phyloP scores from a whole-genome alignment of 2,888 invertebrate genomes.

The Drosophila tanythrix region DNA sequence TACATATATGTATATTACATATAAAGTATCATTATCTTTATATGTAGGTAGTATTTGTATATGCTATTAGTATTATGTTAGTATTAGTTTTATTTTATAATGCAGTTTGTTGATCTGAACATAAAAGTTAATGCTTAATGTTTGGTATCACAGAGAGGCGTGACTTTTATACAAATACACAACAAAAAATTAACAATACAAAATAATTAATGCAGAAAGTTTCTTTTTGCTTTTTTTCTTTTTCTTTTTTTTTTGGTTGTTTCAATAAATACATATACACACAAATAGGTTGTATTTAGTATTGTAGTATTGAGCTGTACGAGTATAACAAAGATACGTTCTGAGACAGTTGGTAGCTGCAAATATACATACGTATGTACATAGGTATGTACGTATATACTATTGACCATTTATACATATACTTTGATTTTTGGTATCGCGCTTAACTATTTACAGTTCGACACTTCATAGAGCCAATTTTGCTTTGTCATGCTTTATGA shows the following conservation, averaged over 20 bases:
- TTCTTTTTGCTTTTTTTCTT: slow-evolving; percentile 18
- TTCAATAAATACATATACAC: slow-evolving; percentile 45
- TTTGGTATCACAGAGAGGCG: slow-evolving; percentile 84
- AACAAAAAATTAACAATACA: slow-evolving; percentile 55
- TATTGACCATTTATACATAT: not conserved
- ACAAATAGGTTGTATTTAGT: slow-evolving; percentile 29
- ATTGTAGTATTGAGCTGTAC: slow-evolving; percentile 57
- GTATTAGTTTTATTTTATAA: slow-evolving; percentile 42
- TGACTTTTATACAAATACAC: slow-evolving; percentile 79
- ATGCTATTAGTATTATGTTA: slow-evolving; percentile 30
- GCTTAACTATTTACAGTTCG: slow-evolving; percentile 40
- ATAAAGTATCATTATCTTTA: slow-evolving; percentile 35
- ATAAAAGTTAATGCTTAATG: slow-evolving; percentile 79
- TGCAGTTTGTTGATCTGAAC: slow-evolving; percentile 76
- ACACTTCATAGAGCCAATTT: slow-evolving; percentile 24
- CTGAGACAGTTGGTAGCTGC: slow-evolving; percentile 49
- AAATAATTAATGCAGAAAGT: slow-evolving; percentile 57
- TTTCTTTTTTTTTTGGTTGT: slow-evolving; percentile 14
- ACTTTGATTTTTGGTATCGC: slow-evolving; percentile 37
- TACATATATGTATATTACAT: slow-evolving; percentile 34
- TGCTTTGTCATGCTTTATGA: slow-evolving; percentile 35
- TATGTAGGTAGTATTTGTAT: slow-evolving; percentile 35
- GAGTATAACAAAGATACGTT: slow-evolving; percentile 47
- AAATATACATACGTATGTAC: slow-evolving; percentile 11
- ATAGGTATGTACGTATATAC: not conserved